Base-by-base conservation (phyloP, 2,113 vertebrate genomes). In the Geococcyx californianus region DNA sequence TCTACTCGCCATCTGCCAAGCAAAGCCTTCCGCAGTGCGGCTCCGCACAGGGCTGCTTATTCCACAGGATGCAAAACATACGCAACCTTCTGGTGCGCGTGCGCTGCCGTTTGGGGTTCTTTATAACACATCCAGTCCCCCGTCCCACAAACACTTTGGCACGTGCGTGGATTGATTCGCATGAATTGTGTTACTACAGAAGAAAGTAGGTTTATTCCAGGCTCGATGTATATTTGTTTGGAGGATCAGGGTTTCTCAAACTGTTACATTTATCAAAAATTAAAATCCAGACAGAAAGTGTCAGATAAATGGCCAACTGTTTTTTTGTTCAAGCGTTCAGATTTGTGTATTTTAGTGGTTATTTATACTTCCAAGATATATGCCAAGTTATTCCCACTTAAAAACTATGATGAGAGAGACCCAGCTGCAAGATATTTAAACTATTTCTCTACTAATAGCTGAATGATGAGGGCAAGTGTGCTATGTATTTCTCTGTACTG, bases 1-100 rank as follows among this genome's bases (percentile, higher is more conserved):
- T 95, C 88, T 95, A 79, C 79, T 89, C 97, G 95, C 97, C 97
- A 95, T 97, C 97, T 97, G 97, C 96, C 95, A 93, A 93, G 91
- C 90, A 92, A 93, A 94, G 84, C 85, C 97, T 97, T 97, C 95
- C 96, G 91, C 42, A 18, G 64, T 51, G 83, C 94, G 93, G 83
- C 92, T 97, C 79, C 80, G 81, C 84, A 91, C 56, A 93, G 88
- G 66, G 95, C 88, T 96, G 91, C 96, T 97, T 97, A 95, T 96
- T 95, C 95, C 79, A 93, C 40, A 58, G 96, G 96, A 94, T 93
- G 66, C 81, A 92, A 76, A 54, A 54, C 36, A 11, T 66, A 74
- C 1, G 7, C 77, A 73, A 75, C 85, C 76, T 86, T 75, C 66
- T 91, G 52, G n/a, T 92, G 72, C 72, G 74, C 0, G 3, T 66